Conservation (phyloP, 2,797 vertebrate genomes). For the Chaunax sp. region DNA sequence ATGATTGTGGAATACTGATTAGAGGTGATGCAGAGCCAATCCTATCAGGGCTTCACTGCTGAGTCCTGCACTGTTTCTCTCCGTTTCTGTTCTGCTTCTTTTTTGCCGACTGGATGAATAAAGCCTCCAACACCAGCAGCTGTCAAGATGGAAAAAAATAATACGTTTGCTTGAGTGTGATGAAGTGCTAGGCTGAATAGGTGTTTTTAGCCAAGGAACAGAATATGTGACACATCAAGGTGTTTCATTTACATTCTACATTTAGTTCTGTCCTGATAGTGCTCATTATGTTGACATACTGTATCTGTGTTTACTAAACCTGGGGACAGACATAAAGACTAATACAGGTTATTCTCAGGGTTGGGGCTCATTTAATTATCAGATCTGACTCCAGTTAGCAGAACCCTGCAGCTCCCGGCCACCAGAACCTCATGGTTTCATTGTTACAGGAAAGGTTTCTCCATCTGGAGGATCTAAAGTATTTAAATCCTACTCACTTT, state of each 20-base stretch:
- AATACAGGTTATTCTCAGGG: background rate
- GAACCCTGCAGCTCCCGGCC: too few relatives aligned
- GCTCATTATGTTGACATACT: slow-evolving; percentile 6
- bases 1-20: slow-evolving; percentile 76
- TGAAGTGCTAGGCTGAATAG: slow-evolving; percentile 10
- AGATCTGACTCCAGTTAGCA: background rate
- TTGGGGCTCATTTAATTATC: background rate
- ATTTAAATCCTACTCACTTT: background rate
- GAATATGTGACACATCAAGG: slow-evolving; percentile 6
- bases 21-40: slow-evolving; percentile 63
- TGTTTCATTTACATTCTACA: slow-evolving; percentile 18
- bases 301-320: slow-evolving; percentile 3
- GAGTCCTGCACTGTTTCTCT: slow-evolving; percentile 64
- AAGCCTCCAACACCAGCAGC: slow-evolving; percentile 21
- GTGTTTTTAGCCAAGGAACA: slow-evolving; percentile 23
- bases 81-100: slow-evolving; percentile 35
- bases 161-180: slow-evolving; percentile 34
- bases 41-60: slow-evolving; percentile 43
- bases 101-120: slow-evolving; percentile 31
- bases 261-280: background rate
- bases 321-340: too few relatives aligned
- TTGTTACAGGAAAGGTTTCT: background rate
- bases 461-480: background rate
- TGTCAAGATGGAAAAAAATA: slow-evolving; percentile 42
- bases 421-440: background rate